phyloP scores from a whole-genome alignment of 2,888 invertebrate species.

The Dilophus febrilis region DNA sequence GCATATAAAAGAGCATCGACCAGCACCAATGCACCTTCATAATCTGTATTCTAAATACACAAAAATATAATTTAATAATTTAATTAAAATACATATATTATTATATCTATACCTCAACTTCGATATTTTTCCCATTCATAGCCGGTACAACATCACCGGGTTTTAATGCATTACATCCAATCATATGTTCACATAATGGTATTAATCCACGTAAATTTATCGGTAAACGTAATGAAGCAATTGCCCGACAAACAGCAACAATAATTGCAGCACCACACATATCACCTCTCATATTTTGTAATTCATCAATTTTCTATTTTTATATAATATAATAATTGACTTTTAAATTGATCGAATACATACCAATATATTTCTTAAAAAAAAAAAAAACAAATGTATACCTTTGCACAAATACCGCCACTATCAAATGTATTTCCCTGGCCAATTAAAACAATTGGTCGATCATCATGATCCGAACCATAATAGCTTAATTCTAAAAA shows the following conservation, averaged over 20 bases:
- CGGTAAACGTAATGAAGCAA: slow-evolving; percentile 49
- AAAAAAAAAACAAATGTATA: neutral
- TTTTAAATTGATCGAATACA: no score
- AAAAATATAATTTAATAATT: neutral
- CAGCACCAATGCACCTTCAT: slow-evolving; percentile 55
- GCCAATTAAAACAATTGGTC: slow-evolving; percentile 57
- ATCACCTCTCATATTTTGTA: slow-evolving; percentile 58
- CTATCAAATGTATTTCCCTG: slow-evolving; percentile 50
- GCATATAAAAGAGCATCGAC: slow-evolving; percentile 65
- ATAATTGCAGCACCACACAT: slow-evolving; percentile 75
- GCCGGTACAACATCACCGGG: slow-evolving; percentile 60
- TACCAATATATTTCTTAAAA: neutral
- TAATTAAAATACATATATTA: neutral
- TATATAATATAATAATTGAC: neutral
- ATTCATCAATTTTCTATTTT: slow-evolving; percentile 26
- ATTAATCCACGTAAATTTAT: slow-evolving; percentile 56
- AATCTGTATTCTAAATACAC: slow-evolving; percentile 59
- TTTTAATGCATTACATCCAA: slow-evolving; percentile 54
- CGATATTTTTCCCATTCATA: slow-evolving; percentile 56
- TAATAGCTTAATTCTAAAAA: slow-evolving; percentile 64
- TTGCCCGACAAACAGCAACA: slow-evolving; percentile 48
- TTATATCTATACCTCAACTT: slow-evolving; percentile 26
- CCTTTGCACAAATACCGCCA: slow-evolving; percentile 57
- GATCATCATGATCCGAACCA: slow-evolving; percentile 38
- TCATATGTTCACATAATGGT: slow-evolving; percentile 64